Conservation (phyloP, 2,113 vertebrate genomes). For the Barnardius zonarius region DNA sequence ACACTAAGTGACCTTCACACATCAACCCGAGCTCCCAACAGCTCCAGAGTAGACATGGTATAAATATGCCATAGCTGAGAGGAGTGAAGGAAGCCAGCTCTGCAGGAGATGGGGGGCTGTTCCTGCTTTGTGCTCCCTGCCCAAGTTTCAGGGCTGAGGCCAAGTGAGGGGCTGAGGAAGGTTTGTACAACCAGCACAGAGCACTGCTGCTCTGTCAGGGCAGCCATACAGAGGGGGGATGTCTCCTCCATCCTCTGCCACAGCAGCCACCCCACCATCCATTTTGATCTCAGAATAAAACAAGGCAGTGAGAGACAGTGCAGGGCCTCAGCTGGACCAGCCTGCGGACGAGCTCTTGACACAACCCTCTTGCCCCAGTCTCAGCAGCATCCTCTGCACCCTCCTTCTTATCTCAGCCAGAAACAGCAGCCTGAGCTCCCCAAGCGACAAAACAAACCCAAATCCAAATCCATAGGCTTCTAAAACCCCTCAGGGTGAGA, state of each 20-base stretch:
- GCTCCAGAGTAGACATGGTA: background rate
- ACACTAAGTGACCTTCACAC: background rate
- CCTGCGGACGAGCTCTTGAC: background rate
- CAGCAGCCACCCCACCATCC: background rate
- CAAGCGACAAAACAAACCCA: background rate
- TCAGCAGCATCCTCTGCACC: background rate
- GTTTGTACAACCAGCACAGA: background rate
- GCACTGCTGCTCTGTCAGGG: background rate
- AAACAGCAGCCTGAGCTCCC: background rate
- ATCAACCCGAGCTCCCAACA: background rate
- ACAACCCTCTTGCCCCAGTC: background rate
- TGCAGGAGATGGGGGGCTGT: background rate
- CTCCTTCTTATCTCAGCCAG: background rate
- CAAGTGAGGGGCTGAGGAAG: background rate
- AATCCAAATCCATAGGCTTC: background rate
- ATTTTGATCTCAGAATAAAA: background rate
- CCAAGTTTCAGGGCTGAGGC: background rate
- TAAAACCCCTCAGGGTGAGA: background rate
- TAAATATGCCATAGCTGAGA: background rate
- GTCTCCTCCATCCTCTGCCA: background rate
- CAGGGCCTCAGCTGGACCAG: background rate
- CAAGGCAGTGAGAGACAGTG: background rate
- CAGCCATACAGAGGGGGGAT: accelerated
- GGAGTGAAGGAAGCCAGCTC: constrained; percentile 29
- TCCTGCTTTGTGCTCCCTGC: background rate